Evolutionary conservation across 2,113 vertebrate genomes (phyloP).

Genomic region (Phalacrocorax pelagicus): DNA sequence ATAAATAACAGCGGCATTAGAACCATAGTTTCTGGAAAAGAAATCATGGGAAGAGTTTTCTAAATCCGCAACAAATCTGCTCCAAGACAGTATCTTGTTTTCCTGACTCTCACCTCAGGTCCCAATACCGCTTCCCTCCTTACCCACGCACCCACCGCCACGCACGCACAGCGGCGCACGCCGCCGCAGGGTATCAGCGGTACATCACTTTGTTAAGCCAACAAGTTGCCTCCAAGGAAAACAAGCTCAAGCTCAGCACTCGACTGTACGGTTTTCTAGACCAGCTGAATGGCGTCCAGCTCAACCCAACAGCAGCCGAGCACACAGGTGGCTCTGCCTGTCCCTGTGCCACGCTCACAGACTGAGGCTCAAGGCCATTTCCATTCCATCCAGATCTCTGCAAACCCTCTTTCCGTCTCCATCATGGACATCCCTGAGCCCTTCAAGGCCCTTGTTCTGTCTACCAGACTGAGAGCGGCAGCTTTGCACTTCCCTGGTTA

Average conservation of each 20-base stretch:
- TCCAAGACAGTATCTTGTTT: neutral
- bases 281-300: neutral
- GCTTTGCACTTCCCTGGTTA: neutral
- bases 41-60: neutral
- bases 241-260: neutral
- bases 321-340: too few relatives aligned
- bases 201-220: neutral
- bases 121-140: neutral
- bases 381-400: neutral
- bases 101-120: neutral
- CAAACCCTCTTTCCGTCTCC: neutral
- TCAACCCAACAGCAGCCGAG: neutral
- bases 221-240: neutral
- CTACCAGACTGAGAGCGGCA: neutral
- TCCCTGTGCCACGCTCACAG: neutral
- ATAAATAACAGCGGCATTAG: neutral
- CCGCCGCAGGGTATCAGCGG: neutral
- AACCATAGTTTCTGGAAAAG: neutral
- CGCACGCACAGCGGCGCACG: neutral
- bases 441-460: neutral
- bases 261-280: neutral
- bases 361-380: neutral
- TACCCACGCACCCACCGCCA: fast-evolving
- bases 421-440: neutral
- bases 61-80: neutral